Conservation (phyloP, 2,797 vertebrate species). For the Acanthurus lineatus region DNA sequence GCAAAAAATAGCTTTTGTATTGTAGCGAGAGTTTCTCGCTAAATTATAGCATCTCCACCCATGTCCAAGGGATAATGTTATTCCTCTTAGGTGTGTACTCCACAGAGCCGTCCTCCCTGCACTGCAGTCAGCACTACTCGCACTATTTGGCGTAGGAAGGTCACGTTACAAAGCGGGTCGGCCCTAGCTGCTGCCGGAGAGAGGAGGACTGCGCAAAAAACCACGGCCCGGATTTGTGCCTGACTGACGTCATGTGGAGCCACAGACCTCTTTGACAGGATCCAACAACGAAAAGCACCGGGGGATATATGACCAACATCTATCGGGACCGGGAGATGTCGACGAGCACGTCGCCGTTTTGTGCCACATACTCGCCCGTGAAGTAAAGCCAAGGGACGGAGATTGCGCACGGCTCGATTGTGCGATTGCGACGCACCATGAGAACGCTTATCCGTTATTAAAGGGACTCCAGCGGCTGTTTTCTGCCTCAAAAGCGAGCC, state of each 20-base stretch:
- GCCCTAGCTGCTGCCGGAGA: conserved; percentile 50
- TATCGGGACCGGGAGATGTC: conserved; percentile 51
- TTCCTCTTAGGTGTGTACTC: background rate
- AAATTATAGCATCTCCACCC: background rate
- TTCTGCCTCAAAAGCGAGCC: conserved; percentile 61
- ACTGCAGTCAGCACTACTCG: conserved; percentile 77
- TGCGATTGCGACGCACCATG: conserved; percentile 40
- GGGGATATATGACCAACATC: conserved; percentile 58
- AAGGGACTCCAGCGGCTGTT: conserved; percentile 49
- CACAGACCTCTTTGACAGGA: conserved; percentile 81
- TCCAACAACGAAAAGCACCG: conserved; percentile 58
- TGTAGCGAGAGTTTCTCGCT: background rate
- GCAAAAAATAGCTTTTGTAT: background rate
- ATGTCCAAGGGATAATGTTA: background rate
- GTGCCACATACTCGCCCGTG: conserved; percentile 4
- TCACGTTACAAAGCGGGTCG: conserved; percentile 75
- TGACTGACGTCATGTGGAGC: conserved; percentile 86
- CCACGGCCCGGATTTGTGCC: conserved; percentile 81
- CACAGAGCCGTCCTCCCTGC: conserved; percentile 63
- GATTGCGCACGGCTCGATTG: conserved; percentile 16
- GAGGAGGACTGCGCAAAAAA: conserved; percentile 85
- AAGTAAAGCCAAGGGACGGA: conserved; percentile 1
- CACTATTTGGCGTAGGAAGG: conserved; percentile 73
- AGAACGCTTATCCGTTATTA: conserved; percentile 56
- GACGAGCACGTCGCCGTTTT: conserved; percentile 33